These are phyloP conservation scores for Drosophila borborema DNA, from an alignment of 2,888 invertebrate species.

Conservation along the genomic window DNA sequence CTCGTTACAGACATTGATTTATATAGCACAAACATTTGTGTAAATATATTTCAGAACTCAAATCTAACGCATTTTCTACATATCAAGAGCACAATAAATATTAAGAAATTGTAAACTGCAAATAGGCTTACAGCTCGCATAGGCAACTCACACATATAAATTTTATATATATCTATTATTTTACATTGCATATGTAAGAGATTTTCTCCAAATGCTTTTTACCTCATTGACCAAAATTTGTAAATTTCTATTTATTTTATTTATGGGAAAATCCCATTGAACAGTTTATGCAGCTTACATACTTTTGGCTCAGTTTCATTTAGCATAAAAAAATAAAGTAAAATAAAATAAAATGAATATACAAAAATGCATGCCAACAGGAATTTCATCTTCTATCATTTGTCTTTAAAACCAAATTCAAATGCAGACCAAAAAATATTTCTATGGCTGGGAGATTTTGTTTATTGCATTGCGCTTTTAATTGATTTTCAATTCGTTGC, in stretches of 20 bases:
- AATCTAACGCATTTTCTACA: not conserved
- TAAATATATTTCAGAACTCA: not conserved
- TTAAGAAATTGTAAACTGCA: not conserved
- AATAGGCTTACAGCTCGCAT: not conserved
- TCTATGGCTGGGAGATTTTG: not conserved
- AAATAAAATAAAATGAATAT: not conserved
- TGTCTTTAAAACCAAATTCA: conserved; percentile 4
- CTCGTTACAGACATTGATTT: not conserved
- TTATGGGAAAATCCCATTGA: not conserved
- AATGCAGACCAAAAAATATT: not conserved
- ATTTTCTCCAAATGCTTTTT: not conserved
- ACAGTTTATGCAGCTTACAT: not conserved
- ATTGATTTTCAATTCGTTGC: conserved; percentile 49
- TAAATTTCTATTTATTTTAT: conserved; percentile 2
- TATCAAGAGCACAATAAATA: not conserved
- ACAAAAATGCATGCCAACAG: not conserved
- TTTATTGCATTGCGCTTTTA: conserved; percentile 44
- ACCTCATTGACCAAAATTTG: not conserved
- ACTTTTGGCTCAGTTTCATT: not conserved
- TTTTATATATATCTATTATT: too few relatives aligned
- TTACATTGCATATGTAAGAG: not conserved
- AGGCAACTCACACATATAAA: not conserved
- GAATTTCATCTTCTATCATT: not conserved
- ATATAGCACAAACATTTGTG: not conserved
- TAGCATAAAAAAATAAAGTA: not conserved